Conservation (phyloP, 2,888 invertebrate species). For the Autographa gamma region DNA sequence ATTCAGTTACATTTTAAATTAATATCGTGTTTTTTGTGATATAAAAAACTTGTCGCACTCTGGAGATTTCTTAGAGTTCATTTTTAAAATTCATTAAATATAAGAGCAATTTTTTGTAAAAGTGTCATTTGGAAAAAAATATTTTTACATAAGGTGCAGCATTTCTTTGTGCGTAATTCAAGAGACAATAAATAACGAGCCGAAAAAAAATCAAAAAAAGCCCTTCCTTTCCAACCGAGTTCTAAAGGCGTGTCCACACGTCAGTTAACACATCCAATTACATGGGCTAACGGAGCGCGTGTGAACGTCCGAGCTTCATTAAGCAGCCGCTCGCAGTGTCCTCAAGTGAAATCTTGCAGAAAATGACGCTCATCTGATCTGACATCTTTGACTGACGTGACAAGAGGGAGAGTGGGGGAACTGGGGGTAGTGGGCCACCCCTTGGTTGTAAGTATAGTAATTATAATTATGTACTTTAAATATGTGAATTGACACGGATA, state of each 20-base stretch:
- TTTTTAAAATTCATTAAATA: too few relatives aligned
- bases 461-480: slow-evolving; percentile 5
- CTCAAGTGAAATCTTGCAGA: slow-evolving; percentile 69
- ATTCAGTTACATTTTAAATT: too few relatives aligned
- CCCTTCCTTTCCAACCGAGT: slow-evolving; percentile 9
- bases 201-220: background rate
- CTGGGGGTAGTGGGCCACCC: slow-evolving; percentile 30
- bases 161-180: background rate
- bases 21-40: too few relatives aligned
- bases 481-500: background rate
- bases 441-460: slow-evolving; percentile 1
- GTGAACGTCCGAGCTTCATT: slow-evolving; percentile 67
- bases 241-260: slow-evolving; percentile 39
- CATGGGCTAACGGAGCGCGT: slow-evolving; percentile 68
- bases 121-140: too few relatives aligned
- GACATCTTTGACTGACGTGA: slow-evolving; percentile 54
- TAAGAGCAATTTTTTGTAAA: too few relatives aligned
- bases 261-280: slow-evolving; percentile 65
- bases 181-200: background rate
- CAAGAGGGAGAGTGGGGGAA: slow-evolving; percentile 23
- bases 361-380: slow-evolving; percentile 64
- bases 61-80: too few relatives aligned
- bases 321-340: slow-evolving; percentile 62
- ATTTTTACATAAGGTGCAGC: too few relatives aligned
- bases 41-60: too few relatives aligned